Base-by-base conservation (phyloP, 2,797 vertebrate genomes). In the Botia kubotai region DNA sequence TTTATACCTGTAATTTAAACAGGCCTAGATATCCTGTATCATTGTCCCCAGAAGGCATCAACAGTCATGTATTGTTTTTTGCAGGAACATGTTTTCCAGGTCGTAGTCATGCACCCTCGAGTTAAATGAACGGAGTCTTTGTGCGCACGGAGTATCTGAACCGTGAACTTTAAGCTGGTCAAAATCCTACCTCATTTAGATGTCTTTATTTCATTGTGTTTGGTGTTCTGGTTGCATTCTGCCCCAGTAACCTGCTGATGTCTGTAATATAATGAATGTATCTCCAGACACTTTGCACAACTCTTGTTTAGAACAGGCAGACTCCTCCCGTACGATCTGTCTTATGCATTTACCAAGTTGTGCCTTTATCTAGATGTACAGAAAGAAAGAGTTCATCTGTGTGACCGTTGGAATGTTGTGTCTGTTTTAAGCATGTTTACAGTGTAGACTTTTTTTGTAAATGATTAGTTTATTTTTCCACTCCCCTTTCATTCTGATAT, bases 321-420 rank as follows among this genome's bases (percentile, higher is more conserved):
- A 87, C 89, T 87, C 58, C 87, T 91, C 87, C 88, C 93, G 90
- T 93, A 92, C 91, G 90, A 92, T 93, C 89, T 86, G 88, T 90
- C 72, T 79, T 94, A 93, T 94, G 92, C 94, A 94, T 96, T 96
- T 94, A 94, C 97, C 96, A 95, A 94, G 92, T 96, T 96, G 97
- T 99, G 97, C 97, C 97, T 99, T 83, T 39, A 66, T 80, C 14
- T 81, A 73, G 36, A 75, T 75, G 74, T 72, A 39, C 77, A 80
- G 66, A 74, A 39, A 39, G 36, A 39, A 87, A 92, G 82, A 79
- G 75, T 87, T 77, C 88, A 91, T 90, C 86, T 92, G 87, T 90
- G 89, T 89, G 92, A 84, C 92, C 92, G 87, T 90, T 93, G 92
- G 94, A 89, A 94, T 92, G 93, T 96, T 95, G 94, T 90, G 91